These are phyloP conservation scores for Timema podura DNA, from an alignment of 2,888 invertebrate species.

Conservation along the genomic window DNA sequence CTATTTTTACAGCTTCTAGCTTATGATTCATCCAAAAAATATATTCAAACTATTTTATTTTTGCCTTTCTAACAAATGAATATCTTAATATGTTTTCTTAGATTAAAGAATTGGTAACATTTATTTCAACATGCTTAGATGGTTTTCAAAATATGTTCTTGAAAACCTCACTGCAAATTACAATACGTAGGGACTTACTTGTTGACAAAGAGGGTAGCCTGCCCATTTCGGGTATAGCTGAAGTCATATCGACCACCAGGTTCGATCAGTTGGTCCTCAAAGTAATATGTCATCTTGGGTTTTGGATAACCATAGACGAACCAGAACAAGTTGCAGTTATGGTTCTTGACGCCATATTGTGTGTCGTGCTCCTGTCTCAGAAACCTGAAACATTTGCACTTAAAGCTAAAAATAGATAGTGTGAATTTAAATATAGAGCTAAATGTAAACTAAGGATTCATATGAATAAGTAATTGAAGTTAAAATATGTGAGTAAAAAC, in stretches of 20 bases:
- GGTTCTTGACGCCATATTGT: slow-evolving; percentile 89
- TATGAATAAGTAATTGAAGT: too few species aligned
- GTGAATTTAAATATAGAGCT: too few species aligned
- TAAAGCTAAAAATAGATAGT: too few species aligned
- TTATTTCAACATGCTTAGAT: too few species aligned
- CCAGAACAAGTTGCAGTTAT: slow-evolving; percentile 86
- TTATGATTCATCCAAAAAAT: too few species aligned
- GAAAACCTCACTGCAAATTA: slow-evolving; percentile 4
- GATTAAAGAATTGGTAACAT: too few species aligned
- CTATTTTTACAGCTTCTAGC: too few species aligned
- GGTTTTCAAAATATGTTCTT: not conserved
- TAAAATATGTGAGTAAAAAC: too few species aligned
- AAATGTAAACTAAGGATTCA: too few species aligned
- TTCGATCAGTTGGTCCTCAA: slow-evolving; percentile 77
- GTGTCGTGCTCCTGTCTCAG: slow-evolving; percentile 80
- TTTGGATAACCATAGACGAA: slow-evolving; percentile 96
- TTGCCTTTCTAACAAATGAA: too few species aligned
- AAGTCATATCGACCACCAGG: slow-evolving; percentile 80
- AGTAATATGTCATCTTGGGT: slow-evolving; percentile 86
- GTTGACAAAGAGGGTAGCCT: slow-evolving; percentile 84
- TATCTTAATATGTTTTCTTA: too few species aligned
- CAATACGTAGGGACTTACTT: slow-evolving; percentile 52
- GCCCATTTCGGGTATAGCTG: slow-evolving; percentile 85
- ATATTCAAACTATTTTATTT: too few species aligned
- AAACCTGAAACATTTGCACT: slow-evolving; percentile 52